phyloP scores from a whole-genome alignment of 2,888 invertebrate species.

The Callimorpha dominula region DNA sequence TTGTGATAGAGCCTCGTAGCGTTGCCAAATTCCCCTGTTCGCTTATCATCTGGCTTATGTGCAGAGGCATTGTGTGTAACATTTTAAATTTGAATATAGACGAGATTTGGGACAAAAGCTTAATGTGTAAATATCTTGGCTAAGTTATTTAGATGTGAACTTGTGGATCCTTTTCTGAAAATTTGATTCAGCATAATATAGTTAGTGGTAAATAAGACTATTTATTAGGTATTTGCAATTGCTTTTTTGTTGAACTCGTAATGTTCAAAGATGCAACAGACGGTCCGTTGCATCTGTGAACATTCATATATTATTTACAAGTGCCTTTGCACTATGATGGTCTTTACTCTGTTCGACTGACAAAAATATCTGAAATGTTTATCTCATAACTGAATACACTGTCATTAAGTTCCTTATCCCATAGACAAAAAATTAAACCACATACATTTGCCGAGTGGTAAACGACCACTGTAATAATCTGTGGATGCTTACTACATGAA shows the following conservation, averaged over 20 bases:
- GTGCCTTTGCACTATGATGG: no score
- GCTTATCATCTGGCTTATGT: conserved; percentile 82
- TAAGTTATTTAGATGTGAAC: conserved; percentile 9
- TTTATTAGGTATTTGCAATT: no score
- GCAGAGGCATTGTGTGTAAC: conserved; percentile 47
- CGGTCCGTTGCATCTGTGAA: no score
- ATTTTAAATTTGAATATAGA: conserved; percentile 65
- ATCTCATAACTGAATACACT: background rate
- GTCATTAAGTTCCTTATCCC: background rate
- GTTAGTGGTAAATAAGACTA: no score
- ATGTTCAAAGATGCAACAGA: no score
- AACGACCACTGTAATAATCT: background rate
- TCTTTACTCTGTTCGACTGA: background rate
- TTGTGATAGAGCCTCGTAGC: conserved; percentile 68
- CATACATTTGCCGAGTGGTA: background rate
- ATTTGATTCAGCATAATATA: background rate
- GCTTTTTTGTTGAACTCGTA: no score
- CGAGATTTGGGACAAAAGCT: conserved; percentile 42
- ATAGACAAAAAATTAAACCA: background rate
- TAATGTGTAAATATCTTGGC: conserved; percentile 29
- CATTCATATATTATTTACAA: no score
- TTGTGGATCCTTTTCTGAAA: background rate
- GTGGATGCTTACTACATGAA: background rate
- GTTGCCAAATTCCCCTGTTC: conserved; percentile 82
- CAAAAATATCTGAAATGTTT: background rate